Base-by-base conservation (phyloP, 1,140 invertebrate genomes). In the Adoxophyes honmai region DNA sequence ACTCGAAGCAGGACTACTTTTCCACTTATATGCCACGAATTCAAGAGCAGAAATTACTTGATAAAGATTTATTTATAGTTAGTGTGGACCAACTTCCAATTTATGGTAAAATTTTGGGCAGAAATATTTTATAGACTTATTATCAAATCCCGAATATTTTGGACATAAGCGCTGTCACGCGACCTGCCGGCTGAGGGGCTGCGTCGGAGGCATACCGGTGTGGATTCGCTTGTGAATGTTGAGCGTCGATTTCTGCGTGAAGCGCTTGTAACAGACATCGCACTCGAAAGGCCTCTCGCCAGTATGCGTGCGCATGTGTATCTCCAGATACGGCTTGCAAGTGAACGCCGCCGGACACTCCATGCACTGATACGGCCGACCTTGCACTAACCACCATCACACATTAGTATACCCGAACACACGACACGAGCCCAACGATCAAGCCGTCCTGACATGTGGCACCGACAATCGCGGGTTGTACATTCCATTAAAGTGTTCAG, bases 171-270 rank as follows among this genome's bases (percentile, higher is more conserved):
- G n/a, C n/a, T 28, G 60, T 16, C 38, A 37, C 37, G 55, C 51
- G 11, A 18, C 11, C 10, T 57, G 21, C 6, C 21, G 21, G 21
- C 21, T 28, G 21, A 28, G 21, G 6, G 21, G 21, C 21, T 28
- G 21, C 21, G 21, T 28, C 21, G 21, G 21, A 33, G 51, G 16
- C 82, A 70, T 86, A 73, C 94, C 94, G 36, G 93, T 94, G 81
- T 96, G 94, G 56, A 94, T 94, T 57, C 94, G 90, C 83, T 95
- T 95, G 89, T 96, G 95, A 68, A 95, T 95, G 89, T 95, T 93
- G 62, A 94, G 84, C 66, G 93, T 94, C 54, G 92, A 93, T 86
- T 94, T 94, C 78, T 94, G 92, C 18, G 93, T 93, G 83, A 94
- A 94, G 68, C 92, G 86, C 75, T 93, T 93, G 63, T 91, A 89